Base-by-base conservation (phyloP, 2,797 vertebrate species). In the Pelochelys cantorii region DNA sequence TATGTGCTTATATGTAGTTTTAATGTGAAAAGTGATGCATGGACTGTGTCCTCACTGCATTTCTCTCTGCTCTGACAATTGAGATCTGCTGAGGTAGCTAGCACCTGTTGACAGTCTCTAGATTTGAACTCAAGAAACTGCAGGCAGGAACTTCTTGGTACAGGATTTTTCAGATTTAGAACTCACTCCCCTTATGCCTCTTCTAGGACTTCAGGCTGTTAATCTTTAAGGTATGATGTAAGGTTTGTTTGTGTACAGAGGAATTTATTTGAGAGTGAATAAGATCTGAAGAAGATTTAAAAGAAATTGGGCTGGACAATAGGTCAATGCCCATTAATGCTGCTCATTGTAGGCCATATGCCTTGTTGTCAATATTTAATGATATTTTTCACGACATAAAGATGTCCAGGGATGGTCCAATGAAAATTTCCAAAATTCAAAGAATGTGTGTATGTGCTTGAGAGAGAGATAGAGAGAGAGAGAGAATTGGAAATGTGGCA, bases 111-210 rank as follows among this genome's bases (percentile, higher is more conserved):
- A 34, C 7, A 0, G 87, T 83, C 80, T 27, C 52, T 79, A 15
- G 7, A 34, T 68, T 87, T 52, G 25, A 92, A 89, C 92, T 92
- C 56, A 79, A 53, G 17, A 84, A 18, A 91, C 3, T 22, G 55
- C 23, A 86, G 25, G 27, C 34, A 75, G 68, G 20, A 91, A 53
- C 17, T 57, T 48, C 34, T 55, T 57, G 85, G 57, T 74, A 27
- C 42, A 15, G 86, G 2, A 85, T 48, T 90, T 94, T 90, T 54
- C 9, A 48, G 81, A 89, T 92, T 81, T 81, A 55, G 52, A 92
- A 74, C 5, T 53, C 9, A 74, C 5, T 37, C 7, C 12, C 10
- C 17, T 85, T 48, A 18, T 81, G 55, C 29, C 71, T 86, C 71
- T 93, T 5, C 31, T 27, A 54, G 65, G 83, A 88, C 0, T 12